Percentiles rank a stretch among this genome's conserved stretches.
These are phyloP conservation scores for Lumbricus terrestris DNA, from an alignment of 2,888 invertebrate species.

Conservation along the genomic window DNA sequence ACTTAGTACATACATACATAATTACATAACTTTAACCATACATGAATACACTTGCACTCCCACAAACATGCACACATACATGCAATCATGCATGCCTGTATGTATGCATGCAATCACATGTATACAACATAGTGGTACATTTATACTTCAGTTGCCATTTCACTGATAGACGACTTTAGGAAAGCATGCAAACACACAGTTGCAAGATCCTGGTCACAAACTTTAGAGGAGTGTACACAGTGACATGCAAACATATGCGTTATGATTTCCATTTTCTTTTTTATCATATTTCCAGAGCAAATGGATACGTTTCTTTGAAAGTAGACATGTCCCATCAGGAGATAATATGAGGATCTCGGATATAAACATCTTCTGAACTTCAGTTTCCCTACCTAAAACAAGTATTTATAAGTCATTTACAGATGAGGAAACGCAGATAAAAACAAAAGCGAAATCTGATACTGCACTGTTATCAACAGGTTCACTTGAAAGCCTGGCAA, in stretches of 20 bases:
- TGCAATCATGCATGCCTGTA: background rate
- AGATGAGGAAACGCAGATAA: background rate
- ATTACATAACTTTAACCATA: no score
- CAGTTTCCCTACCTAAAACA: background rate
- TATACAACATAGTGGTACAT: no score
- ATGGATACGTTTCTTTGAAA: conserved; percentile 9
- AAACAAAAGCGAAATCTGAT: background rate
- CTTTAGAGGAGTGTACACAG: background rate
- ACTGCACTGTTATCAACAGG: background rate
- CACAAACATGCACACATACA: background rate
- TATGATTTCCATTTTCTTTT: background rate
- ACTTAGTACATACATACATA: no score
- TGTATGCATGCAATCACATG: no score
- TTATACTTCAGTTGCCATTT: no score
- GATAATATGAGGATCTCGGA: conserved; percentile 9
- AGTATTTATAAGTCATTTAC: background rate
- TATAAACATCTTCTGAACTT: background rate
- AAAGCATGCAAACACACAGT: background rate
- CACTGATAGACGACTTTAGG: no score
- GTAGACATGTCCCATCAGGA: conserved; percentile 6
- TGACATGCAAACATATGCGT: no score
- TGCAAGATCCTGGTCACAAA: background rate
- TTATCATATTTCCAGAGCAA: background rate
- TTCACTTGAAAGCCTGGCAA: background rate
- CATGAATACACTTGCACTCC: no score